Base-by-base conservation (phyloP, 2,888 invertebrate genomes). In the Drosophila mimetica region DNA sequence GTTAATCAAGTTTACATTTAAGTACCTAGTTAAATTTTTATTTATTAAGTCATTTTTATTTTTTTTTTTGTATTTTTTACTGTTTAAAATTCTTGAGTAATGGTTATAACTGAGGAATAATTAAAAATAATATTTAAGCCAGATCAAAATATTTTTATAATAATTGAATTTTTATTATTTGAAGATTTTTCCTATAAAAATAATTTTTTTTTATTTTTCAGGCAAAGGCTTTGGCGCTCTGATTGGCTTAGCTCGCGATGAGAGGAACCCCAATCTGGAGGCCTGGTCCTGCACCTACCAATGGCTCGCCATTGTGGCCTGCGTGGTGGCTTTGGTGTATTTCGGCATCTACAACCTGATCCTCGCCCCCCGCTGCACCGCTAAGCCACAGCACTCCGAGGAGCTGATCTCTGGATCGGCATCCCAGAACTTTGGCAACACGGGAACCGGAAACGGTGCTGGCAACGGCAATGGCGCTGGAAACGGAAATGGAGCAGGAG, bases 171-270 rank as follows among this genome's bases (percentile, higher is more conserved):
- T n/a, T n/a, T n/a, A n/a, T n/a, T n/a, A n/a, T n/a, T n/a, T n/a
- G n/a, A n/a, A n/a, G n/a, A n/a, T n/a, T n/a, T n/a, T n/a, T n/a
- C n/a, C n/a, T n/a, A n/a, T n/a, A n/a, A n/a, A n/a, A n/a, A n/a
- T n/a, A n/a, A n/a, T n/a, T n/a, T 22, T 25, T 25, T 25, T 25
- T 1, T 25, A 7, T 25, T 25, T 7, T 89, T 13, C 71, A 96
- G 96, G 96, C 71, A 94, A 96, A 32, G 94, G 94, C 77, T 92
- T 96, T 76, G 96, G 96, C 52, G 95, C 96, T 1, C 92, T 95
- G 32, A 92, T 96, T 46, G 94, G 95, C 63, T 90, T 93, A 41
- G 86, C 87, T 2, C 91, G 93, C 61, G 92, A 92, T 47, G 90
- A 91, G 14, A 91, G 92, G 61, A 30, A 76, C 4, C 87, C 86